A percentile compares a stretch with the other conserved stretches of the same genome.
Conservation (phyloP, 2,113 vertebrate genomes). For the Archocentrus centrarchus region DNA sequence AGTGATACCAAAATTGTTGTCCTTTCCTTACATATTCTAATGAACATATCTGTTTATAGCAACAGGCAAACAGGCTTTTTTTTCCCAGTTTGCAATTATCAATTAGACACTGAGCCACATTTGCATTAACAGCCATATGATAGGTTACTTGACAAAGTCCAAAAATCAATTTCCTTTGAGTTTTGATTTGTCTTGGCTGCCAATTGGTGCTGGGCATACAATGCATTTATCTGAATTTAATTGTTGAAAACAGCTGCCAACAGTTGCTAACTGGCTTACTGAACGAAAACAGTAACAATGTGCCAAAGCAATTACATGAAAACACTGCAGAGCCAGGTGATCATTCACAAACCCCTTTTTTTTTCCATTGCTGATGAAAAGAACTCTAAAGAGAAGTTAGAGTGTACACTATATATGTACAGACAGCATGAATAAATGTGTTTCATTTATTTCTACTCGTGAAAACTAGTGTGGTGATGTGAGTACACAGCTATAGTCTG, state of each 20-base stretch:
- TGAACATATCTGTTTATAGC: background rate
- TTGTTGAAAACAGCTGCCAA: constrained; percentile 7
- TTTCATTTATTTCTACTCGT: background rate
- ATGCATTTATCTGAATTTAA: background rate
- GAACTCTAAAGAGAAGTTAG: background rate
- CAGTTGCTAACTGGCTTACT: background rate
- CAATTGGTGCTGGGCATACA: background rate
- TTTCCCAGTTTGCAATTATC: background rate
- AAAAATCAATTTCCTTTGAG: background rate
- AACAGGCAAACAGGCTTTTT: background rate
- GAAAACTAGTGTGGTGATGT: background rate
- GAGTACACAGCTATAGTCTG: constrained; percentile 13
- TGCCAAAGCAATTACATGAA: background rate
- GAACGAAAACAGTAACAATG: background rate
- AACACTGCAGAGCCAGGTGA: background rate
- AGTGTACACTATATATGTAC: background rate
- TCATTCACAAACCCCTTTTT: background rate
- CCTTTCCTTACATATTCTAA: background rate
- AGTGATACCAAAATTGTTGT: background rate
- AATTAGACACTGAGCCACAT: background rate
- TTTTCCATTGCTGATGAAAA: background rate
- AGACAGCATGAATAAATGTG: background rate
- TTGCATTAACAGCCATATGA: background rate
- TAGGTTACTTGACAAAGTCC: background rate
- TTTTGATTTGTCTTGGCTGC: background rate